These are phyloP conservation scores for Corythornis vintsioides DNA, from an alignment of 2,113 vertebrate species.

Conservation along the genomic window DNA sequence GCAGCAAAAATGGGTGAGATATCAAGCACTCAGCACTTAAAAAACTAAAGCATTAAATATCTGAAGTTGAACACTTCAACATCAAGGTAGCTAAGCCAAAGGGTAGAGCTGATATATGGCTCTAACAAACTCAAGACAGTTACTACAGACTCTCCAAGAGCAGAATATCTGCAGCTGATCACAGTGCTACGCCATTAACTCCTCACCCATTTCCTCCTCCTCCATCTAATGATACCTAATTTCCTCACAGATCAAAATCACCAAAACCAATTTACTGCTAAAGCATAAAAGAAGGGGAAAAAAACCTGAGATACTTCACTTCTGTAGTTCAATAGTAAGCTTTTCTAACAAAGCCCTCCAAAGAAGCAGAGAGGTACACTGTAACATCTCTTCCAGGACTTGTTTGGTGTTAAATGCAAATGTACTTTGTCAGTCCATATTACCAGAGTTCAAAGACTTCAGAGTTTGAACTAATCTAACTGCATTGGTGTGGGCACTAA, in stretches of 20 bases:
- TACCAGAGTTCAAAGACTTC: neutral
- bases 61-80: conserved; percentile 5
- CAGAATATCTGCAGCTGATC: conserved; percentile 46
- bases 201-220: conserved; percentile 22
- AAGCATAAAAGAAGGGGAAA: neutral
- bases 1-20: neutral
- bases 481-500: neutral
- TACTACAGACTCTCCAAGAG: neutral
- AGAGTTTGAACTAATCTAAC: neutral
- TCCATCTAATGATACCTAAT: conserved; percentile 31
- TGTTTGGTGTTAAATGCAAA: neutral
- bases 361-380: neutral
- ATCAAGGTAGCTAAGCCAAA: neutral
- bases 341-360: neutral
- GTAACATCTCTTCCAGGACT: neutral
- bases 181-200: conserved; percentile 18
- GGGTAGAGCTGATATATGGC: neutral
- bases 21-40: neutral
- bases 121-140: neutral
- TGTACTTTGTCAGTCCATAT: neutral
- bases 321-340: neutral
- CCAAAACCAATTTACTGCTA: neutral
- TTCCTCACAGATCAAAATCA: conserved; percentile 58
- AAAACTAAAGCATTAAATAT: neutral
- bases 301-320: neutral